Conservation (phyloP, 2,113 vertebrate genomes). For the Ameiurus melas region DNA sequence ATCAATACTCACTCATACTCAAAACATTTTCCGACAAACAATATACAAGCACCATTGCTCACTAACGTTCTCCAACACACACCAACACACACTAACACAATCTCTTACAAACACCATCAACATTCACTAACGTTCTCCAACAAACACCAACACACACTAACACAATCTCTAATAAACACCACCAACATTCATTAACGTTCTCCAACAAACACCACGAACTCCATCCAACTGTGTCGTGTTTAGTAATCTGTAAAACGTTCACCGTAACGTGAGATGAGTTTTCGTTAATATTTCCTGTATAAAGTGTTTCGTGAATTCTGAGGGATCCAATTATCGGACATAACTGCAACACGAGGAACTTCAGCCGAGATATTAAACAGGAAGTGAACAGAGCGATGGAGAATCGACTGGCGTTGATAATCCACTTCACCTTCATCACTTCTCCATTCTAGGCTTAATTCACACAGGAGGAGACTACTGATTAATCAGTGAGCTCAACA, state of each 20-base stretch:
- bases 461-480: constrained; percentile 51
- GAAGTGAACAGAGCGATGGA: constrained; percentile 3
- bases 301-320: background rate
- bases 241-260: background rate
- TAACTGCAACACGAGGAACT: background rate
- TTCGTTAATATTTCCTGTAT: background rate
- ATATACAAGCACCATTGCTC: background rate
- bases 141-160: background rate
- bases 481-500: constrained; percentile 40
- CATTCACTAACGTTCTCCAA: background rate
- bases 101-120: background rate
- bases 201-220: background rate
- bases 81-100: background rate
- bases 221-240: background rate
- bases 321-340: constrained; percentile 9
- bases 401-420: constrained; percentile 21
- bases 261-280: background rate
- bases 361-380: no score
- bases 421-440: constrained; percentile 41
- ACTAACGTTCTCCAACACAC: background rate
- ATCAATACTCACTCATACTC: background rate
- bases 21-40: background rate
- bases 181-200: background rate
- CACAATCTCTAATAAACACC: background rate
- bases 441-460: constrained; percentile 47